Evolutionary conservation across 1,140 invertebrate species (phyloP), one percentile per base, ranked within the genome.

Genomic region (Aphelinus atriplicis): DNA sequence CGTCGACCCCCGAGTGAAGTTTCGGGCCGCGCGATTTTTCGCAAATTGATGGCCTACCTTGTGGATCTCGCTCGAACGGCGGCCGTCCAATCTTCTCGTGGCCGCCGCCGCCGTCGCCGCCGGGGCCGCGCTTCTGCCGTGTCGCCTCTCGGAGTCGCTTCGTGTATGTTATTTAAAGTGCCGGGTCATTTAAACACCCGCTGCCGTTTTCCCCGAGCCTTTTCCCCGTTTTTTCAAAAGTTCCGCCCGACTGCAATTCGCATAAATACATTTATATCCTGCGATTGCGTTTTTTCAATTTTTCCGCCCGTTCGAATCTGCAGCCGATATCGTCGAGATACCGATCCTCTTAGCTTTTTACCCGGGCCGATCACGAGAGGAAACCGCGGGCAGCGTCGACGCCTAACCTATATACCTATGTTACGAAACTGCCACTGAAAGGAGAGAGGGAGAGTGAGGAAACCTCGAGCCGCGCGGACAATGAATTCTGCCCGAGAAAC

Each of bases 1-100:
- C 80, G 78, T 79, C 80, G 80, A 81, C 79, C 81, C 77, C 77
- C 69, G 69, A 78, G 70, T 67, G 75, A 79, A 81, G 80, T 80
- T 82, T 78, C 67, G 78, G 78, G 77, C 74, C 69, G 78, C 79
- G 63, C 69, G 75, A 78, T 80, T 80, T 82, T 82, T 82, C 71
- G 77, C 75, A 62, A 80, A 80, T 80, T 80, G 78, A 81, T 80
- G 79, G 76, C 79, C 77, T 71, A 76, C 74, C 74, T 70, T 68
- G 62, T 60, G 62, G 63, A 69, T 73, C 51, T 43, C 10, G 10
- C 47, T 55, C 47, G 68, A 62, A 53, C 7, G 70, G 62, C 45
- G 53, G 64, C 72, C 71, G 63, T 58, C 71, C 63, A 60, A 60
- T 69, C 68, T 76, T 75, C 71, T 74, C 71, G 58, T 9, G 7